Percentiles rank a stretch among this genome's conserved stretches.
Conservation (phyloP, 2,888 invertebrate species). For the Xylota sylvarum region DNA sequence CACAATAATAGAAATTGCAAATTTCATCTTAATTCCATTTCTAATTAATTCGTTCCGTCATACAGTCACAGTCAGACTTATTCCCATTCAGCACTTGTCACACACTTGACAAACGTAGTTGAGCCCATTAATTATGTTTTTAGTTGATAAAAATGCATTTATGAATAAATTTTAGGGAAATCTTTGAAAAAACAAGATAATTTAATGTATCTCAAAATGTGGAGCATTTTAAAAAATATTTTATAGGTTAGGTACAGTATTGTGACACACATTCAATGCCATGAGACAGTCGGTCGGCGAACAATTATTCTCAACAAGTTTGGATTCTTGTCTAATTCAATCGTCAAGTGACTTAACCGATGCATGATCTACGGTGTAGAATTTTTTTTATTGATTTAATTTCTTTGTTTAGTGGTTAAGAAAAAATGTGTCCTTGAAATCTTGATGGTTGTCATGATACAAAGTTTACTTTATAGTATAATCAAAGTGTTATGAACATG, state of each 20-base stretch:
- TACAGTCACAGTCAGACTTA: background rate
- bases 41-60: background rate
- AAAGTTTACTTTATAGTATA: background rate
- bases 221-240: background rate
- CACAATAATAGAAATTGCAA: background rate
- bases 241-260: slow-evolving; percentile 1
- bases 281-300: background rate
- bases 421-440: slow-evolving; percentile 8
- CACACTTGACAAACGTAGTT: background rate
- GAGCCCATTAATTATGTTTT: background rate
- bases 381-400: background rate
- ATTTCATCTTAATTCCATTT: background rate
- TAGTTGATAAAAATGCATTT: background rate
- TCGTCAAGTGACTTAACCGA: slow-evolving; percentile 6
- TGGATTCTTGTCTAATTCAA: slow-evolving; percentile 7
- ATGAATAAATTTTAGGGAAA: background rate
- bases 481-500: background rate
- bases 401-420: background rate
- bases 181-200: no score
- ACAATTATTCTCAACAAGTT: background rate
- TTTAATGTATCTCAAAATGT: background rate
- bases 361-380: background rate
- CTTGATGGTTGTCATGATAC: background rate
- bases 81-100: background rate
- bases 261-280: background rate